Evolutionary conservation across 2,888 invertebrate genomes (phyloP).

Genomic region (Lasius fuliginosus): DNA sequence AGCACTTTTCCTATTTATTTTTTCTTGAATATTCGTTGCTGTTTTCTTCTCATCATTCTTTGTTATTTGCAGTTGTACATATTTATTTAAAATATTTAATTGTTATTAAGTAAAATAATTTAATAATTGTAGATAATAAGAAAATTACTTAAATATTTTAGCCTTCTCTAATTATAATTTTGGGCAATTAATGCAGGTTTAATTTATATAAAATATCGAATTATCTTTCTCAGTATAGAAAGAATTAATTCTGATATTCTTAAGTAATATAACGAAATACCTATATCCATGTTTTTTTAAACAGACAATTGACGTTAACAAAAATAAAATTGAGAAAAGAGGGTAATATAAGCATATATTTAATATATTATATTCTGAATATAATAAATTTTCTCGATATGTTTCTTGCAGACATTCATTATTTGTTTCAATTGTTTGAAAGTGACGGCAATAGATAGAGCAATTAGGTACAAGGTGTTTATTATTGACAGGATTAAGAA

Average conservation of each 20-base stretch:
- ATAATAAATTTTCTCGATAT: not conserved
- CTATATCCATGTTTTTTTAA: not conserved
- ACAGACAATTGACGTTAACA: not conserved
- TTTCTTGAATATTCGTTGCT: not conserved
- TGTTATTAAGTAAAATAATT: not conserved
- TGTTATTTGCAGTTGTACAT: not conserved
- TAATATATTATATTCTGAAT: not conserved
- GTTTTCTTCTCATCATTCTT: not conserved
- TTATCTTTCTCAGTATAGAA: not conserved
- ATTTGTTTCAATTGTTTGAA: conserved; percentile 5
- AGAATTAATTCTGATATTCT: not conserved
- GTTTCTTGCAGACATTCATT: not conserved
- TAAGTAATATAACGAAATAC: not conserved
- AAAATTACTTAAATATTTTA: not conserved
- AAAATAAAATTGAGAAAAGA: not conserved
- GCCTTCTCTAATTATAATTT: not conserved
- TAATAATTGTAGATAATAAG: not conserved
- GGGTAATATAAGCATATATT: not conserved
- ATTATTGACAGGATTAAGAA: conserved; percentile 25
- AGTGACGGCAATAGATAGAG: not conserved
- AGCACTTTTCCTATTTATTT: conserved; percentile 35
- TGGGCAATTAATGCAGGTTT: not conserved
- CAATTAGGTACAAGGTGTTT: not conserved
- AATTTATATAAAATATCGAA: not conserved
- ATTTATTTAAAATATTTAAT: conserved; percentile 8